phyloP scores from a whole-genome alignment of 1,140 invertebrate species.

The Philotrypesis tridentata region DNA sequence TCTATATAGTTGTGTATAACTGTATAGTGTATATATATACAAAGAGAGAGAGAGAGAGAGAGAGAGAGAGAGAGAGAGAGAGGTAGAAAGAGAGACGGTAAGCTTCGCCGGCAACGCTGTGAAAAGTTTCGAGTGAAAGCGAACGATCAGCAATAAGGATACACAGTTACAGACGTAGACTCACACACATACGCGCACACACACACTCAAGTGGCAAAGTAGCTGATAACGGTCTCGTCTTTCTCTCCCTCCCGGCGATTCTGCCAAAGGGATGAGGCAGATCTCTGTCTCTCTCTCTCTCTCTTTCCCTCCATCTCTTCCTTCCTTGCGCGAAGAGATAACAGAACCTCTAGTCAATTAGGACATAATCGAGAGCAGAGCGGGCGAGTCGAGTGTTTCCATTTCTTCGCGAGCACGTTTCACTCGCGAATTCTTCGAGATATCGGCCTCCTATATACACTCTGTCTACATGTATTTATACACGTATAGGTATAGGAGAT shows the following conservation, averaged over 20 bases:
- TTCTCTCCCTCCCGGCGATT: not conserved
- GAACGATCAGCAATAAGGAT: constrained; percentile 15
- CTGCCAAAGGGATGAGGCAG: constrained; percentile 2
- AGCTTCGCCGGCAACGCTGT: not conserved
- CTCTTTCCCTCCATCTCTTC: not conserved
- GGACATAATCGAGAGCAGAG: not conserved
- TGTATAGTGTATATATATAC: too few species aligned
- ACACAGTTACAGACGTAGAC: too few species aligned
- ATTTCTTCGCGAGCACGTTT: constrained; percentile 21
- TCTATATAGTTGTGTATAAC: too few species aligned
- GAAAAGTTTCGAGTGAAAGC: constrained; percentile 12
- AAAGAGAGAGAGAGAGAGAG: too few species aligned
- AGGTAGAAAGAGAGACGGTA: too few species aligned
- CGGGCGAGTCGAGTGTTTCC: constrained; percentile 18
- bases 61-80: too few species aligned
- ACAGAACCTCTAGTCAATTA: constrained; percentile 23
- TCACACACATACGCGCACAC: too few species aligned
- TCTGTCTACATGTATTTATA: too few species aligned
- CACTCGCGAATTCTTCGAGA: not conserved
- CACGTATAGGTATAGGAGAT: too few species aligned
- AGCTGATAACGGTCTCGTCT: not conserved
- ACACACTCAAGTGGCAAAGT: not conserved
- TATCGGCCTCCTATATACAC: not conserved
- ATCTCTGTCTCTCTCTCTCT: too few species aligned
- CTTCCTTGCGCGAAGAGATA: too few species aligned